phyloP scores from a whole-genome alignment of 2,888 invertebrate species.

The Brachyopa scutellaris region DNA sequence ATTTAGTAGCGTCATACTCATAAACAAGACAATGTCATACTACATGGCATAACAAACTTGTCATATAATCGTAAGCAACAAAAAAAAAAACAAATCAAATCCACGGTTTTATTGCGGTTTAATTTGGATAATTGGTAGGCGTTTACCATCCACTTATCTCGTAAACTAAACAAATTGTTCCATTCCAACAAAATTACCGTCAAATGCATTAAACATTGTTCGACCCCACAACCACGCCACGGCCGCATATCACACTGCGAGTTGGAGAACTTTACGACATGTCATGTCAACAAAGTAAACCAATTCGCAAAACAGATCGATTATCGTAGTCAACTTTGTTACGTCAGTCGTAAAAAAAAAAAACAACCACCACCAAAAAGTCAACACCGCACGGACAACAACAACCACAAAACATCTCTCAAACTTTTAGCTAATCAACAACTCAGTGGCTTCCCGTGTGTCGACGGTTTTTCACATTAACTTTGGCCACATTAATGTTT shows the following conservation, averaged over 20 bases:
- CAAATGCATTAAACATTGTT: slow-evolving; percentile 29
- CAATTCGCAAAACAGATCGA: slow-evolving; percentile 62
- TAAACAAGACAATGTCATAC: too few relatives aligned
- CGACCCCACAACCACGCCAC: not conserved
- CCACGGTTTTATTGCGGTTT: slow-evolving; percentile 7
- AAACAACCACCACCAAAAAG: slow-evolving; percentile 9
- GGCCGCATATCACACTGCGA: not conserved
- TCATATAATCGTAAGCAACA: too few relatives aligned
- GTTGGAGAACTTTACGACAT: slow-evolving; percentile 55
- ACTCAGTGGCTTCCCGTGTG: slow-evolving; percentile 51
- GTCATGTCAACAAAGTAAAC: slow-evolving; percentile 60
- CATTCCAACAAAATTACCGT: slow-evolving; percentile 47
- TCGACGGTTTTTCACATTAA: slow-evolving; percentile 64
- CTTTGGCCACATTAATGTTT: slow-evolving; percentile 69
- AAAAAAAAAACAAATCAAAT: slow-evolving; percentile 24
- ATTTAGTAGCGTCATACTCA: too few relatives aligned
- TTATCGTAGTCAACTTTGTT: slow-evolving; percentile 51
- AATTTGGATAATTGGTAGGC: slow-evolving; percentile 33
- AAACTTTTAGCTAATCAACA: slow-evolving; percentile 62
- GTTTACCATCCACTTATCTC: slow-evolving; percentile 48
- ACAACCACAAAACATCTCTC: slow-evolving; percentile 28
- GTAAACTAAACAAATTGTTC: slow-evolving; percentile 54
- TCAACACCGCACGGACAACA: slow-evolving; percentile 18
- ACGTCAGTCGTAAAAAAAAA: slow-evolving; percentile 30
- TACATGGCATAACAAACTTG: too few relatives aligned